These are phyloP conservation scores for Cryptotermes secundus DNA, from an alignment of 1,140 invertebrate genomes.

Conservation along the genomic window DNA sequence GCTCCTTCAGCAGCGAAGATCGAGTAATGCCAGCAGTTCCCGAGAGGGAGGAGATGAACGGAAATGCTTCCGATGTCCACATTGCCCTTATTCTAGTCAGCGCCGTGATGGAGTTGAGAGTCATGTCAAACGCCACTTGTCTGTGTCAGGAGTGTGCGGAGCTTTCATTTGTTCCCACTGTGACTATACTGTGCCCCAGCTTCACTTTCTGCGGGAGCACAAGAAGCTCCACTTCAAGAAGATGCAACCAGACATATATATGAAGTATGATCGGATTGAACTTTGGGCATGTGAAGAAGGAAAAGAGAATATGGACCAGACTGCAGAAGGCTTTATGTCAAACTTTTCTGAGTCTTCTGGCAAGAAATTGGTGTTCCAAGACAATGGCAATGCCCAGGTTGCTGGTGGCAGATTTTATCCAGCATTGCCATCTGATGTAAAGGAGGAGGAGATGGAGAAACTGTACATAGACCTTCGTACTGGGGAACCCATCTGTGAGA, in stretches of 20 bases:
- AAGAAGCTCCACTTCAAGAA: constrained; percentile 75
- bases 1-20: constrained; percentile 22
- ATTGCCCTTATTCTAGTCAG: constrained; percentile 75
- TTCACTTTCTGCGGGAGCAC: constrained; percentile 76
- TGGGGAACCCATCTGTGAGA: background rate
- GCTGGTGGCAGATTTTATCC: constrained; percentile 19
- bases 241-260: constrained; percentile 60
- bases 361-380: constrained; percentile 49
- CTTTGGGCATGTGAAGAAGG: constrained; percentile 49
- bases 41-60: constrained; percentile 50
- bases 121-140: constrained; percentile 72
- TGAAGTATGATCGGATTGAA: constrained; percentile 57
- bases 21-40: constrained; percentile 41
- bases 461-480: background rate
- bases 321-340: constrained; percentile 40
- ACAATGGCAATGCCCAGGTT: constrained; percentile 33
- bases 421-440: background rate
- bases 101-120: constrained; percentile 71
- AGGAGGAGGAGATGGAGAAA: background rate
- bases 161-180: constrained; percentile 76
- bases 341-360: constrained; percentile 40
- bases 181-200: constrained; percentile 76
- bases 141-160: constrained; percentile 55
- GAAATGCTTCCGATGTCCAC: constrained; percentile 60
- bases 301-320: constrained; percentile 42